Conservation (phyloP, 1,140 invertebrate species). For the Drosophila auraria region DNA sequence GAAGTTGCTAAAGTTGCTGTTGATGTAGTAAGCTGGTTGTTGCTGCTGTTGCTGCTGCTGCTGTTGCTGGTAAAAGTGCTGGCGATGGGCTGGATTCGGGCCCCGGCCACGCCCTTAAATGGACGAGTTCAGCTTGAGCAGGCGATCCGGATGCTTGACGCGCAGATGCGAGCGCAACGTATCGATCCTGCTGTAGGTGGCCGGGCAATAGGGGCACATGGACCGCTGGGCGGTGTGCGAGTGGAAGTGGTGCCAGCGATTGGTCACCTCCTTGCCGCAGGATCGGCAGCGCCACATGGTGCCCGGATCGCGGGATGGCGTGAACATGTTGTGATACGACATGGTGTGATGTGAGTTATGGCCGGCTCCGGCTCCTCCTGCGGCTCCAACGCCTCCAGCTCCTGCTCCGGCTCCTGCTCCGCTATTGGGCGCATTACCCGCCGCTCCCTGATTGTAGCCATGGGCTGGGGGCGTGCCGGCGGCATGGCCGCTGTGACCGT, state of each 20-base stretch:
- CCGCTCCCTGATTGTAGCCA: constrained; percentile 51
- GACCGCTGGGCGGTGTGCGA: constrained; percentile 92
- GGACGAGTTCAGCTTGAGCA: constrained; percentile 79
- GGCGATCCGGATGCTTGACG: constrained; percentile 89
- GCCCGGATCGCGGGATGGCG: constrained; percentile 88
- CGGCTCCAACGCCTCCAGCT: constrained; percentile 36
- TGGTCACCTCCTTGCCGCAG: constrained; percentile 94
- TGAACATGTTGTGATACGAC: constrained; percentile 93
- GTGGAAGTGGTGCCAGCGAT: constrained; percentile 94
- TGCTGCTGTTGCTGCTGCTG: constrained; percentile 25
- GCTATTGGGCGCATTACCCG: constrained; percentile 36
- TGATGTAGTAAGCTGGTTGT: constrained; percentile 43
- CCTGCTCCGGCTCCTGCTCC: constrained; percentile 22
- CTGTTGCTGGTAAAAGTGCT: constrained; percentile 27
- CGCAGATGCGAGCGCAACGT: constrained; percentile 91
- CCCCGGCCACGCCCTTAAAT: constrained; percentile 63
- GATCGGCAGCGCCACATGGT: constrained; percentile 91
- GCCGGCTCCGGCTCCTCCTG: constrained; percentile 28
- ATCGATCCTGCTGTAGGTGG: constrained; percentile 94
- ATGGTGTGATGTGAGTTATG: constrained; percentile 86
- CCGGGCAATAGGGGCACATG: constrained; percentile 92
- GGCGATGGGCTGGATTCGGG: constrained; percentile 24
- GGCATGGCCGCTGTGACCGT: constrained; percentile 56
- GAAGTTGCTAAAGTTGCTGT: constrained; percentile 30
- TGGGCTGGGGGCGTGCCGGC: constrained; percentile 66